A percentile compares a stretch with the other conserved stretches of the same genome.
phyloP scores from a whole-genome alignment of 2,113 vertebrate genomes.

The Paralichthys olivaceus region DNA sequence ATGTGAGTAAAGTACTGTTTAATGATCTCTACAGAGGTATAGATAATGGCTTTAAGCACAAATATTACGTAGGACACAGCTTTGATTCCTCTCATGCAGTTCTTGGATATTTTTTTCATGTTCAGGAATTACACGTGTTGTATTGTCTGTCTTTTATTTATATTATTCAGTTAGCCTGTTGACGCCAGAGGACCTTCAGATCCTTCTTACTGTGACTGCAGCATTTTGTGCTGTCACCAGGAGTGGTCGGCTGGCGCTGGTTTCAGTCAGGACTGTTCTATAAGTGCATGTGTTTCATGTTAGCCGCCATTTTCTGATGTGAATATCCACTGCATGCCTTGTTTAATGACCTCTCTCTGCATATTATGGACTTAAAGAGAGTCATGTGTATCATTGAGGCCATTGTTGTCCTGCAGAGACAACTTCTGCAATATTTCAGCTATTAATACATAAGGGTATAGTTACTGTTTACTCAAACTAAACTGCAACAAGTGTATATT shows the following conservation, averaged over 20 bases:
- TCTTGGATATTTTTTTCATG: slow-evolving; percentile 1
- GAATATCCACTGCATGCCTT: slow-evolving; percentile 65
- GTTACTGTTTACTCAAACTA: slow-evolving; percentile 25
- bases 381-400: slow-evolving; percentile 19
- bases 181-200: slow-evolving; percentile 27
- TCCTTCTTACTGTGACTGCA: slow-evolving; percentile 30
- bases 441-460: slow-evolving; percentile 11
- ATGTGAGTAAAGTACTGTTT: slow-evolving; percentile 2
- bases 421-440: slow-evolving; percentile 13
- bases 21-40: background rate
- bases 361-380: slow-evolving; percentile 39
- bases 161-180: slow-evolving; percentile 52
- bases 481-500: slow-evolving; percentile 64
- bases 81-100: background rate
- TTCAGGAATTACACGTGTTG: slow-evolving; percentile 20
- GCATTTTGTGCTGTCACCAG: slow-evolving; percentile 38
- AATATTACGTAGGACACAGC: background rate
- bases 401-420: background rate
- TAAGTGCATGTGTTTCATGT: slow-evolving; percentile 71
- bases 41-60: background rate
- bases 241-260: slow-evolving; percentile 22
- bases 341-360: slow-evolving; percentile 63
- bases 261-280: slow-evolving; percentile 48
- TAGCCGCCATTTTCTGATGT: slow-evolving; percentile 65
- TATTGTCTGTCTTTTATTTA: slow-evolving; percentile 60